Conservation (phyloP, 2,888 invertebrate genomes). For the Trachelus iudaicus region DNA sequence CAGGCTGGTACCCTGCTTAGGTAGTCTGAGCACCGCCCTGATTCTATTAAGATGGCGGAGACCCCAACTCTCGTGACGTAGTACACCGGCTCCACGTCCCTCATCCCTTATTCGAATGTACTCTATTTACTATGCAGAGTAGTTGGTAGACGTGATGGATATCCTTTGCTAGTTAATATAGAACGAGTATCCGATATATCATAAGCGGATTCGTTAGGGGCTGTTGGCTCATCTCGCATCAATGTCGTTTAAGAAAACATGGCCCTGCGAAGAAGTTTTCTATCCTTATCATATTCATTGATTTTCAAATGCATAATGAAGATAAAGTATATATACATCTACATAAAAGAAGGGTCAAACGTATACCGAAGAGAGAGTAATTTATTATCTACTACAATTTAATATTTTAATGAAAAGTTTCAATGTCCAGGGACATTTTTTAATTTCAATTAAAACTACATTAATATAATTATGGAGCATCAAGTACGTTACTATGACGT, state of each 20-base stretch:
- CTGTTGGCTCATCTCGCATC: slow-evolving; percentile 28
- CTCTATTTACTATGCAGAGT: slow-evolving; percentile 46
- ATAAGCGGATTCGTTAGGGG: slow-evolving; percentile 42
- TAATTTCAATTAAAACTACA: background rate
- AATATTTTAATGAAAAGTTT: too few relatives aligned
- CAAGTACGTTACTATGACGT: background rate
- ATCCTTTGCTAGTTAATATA: slow-evolving; percentile 30
- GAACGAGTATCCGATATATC: slow-evolving; percentile 21
- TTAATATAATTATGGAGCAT: background rate
- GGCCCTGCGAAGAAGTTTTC: background rate
- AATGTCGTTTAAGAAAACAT: background rate
- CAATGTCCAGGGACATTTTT: background rate
- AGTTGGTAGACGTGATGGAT: slow-evolving; percentile 40
- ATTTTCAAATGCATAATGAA: background rate
- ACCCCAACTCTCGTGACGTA: background rate
- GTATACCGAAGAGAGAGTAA: too few relatives aligned
- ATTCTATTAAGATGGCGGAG: slow-evolving; percentile 41
- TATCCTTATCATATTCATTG: background rate
- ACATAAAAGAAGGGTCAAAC: too few relatives aligned
- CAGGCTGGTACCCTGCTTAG: slow-evolving; percentile 21
- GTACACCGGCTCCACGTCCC: background rate
- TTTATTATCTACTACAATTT: too few relatives aligned
- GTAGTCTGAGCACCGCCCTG: slow-evolving; percentile 35
- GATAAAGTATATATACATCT: too few relatives aligned
- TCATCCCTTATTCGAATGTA: slow-evolving; percentile 19